These are phyloP conservation scores for Ptyas mucosa DNA, from an alignment of 2,113 vertebrate genomes.

Conservation along the genomic window DNA sequence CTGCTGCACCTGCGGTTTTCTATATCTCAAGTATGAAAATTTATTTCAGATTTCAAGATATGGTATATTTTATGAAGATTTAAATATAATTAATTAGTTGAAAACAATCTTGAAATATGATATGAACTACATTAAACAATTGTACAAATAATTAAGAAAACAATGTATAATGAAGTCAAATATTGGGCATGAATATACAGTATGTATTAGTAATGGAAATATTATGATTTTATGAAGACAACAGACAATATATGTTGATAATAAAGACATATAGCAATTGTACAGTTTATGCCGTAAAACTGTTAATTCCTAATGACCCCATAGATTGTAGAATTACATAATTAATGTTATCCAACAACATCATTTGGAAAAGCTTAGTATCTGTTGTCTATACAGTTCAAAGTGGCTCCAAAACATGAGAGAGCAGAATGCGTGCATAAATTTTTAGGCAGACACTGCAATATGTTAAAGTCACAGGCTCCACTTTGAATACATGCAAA, in stretches of 20 bases:
- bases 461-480: background rate
- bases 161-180: slow-evolving; percentile 46
- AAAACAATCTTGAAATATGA: slow-evolving; percentile 50
- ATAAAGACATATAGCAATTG: background rate
- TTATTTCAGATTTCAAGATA: slow-evolving; percentile 48
- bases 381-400: background rate
- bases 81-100: slow-evolving; percentile 50
- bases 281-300: background rate
- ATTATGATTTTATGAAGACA: background rate
- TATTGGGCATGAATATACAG: background rate
- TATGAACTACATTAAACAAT: slow-evolving; percentile 47
- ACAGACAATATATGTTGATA: background rate
- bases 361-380: background rate
- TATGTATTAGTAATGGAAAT: background rate
- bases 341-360: background rate
- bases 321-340: background rate
- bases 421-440: background rate
- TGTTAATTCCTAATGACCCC: background rate
- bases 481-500: slow-evolving; percentile 45
- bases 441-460: slow-evolving; percentile 22
- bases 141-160: slow-evolving; percentile 41
- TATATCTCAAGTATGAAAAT: slow-evolving; percentile 53
- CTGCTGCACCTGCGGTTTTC: slow-evolving; percentile 55
- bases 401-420: background rate
- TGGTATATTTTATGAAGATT: slow-evolving; percentile 54